phyloP scores from a whole-genome alignment of 2,113 vertebrate genomes.

The Pygoscelis antarcticus region DNA sequence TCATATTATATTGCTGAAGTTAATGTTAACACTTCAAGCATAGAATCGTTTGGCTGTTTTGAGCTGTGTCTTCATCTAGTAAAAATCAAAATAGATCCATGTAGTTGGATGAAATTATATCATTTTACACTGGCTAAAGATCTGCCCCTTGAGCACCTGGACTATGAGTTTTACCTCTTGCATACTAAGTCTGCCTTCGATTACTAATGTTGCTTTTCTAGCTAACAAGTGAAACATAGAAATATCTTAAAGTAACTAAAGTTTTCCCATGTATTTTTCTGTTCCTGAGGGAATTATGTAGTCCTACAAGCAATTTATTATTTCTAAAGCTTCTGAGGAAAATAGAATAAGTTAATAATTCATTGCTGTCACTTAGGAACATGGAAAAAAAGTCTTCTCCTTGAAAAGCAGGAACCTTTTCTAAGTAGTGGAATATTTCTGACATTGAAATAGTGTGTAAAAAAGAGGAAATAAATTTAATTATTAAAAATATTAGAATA shows the following conservation, averaged over 20 bases:
- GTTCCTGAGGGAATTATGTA: background rate
- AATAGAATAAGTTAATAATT: slow-evolving; percentile 36
- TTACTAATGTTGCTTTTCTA: background rate
- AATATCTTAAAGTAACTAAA: background rate
- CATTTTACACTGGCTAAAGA: background rate
- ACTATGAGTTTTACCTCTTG: background rate
- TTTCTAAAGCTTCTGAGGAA: background rate
- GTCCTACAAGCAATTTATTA: background rate
- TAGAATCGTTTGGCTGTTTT: background rate
- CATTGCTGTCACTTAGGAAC: background rate
- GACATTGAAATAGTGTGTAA: background rate
- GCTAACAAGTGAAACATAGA: background rate
- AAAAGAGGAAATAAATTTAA: background rate
- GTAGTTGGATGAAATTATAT: background rate
- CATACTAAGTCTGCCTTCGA: background rate
- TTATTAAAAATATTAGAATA: background rate
- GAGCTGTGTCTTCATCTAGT: background rate
- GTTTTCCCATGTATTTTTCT: background rate
- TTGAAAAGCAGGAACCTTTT: background rate
- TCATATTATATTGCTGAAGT: slow-evolving; percentile 6
- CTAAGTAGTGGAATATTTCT: background rate
- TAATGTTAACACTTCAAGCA: background rate
- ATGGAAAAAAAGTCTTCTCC: background rate
- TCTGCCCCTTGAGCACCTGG: background rate
- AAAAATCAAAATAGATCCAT: background rate